Evolutionary conservation across 2,113 vertebrate species (phyloP).

Genomic region (Dasypus novemcinctus): DNA sequence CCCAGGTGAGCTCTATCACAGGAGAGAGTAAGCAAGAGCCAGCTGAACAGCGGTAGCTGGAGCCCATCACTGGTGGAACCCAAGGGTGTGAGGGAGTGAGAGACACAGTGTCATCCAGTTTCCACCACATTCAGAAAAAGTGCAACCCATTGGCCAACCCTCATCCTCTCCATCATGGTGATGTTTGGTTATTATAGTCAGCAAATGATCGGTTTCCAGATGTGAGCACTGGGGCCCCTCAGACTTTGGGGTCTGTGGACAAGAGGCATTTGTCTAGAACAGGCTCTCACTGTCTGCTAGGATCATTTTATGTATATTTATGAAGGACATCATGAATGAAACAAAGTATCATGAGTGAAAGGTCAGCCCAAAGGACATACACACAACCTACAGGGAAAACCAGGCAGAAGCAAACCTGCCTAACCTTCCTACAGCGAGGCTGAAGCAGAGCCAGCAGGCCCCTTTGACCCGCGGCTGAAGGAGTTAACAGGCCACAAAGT

Average conservation of each 20-base stretch:
- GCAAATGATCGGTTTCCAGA: not conserved
- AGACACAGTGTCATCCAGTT: not conserved
- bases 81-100: not conserved
- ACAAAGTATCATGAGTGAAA: not conserved
- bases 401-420: not conserved
- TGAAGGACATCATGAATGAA: conserved; percentile 11
- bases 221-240: not conserved
- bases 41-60: not conserved
- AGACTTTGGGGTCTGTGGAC: not conserved
- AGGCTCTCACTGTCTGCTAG: not conserved
- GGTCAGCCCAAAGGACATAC: not conserved
- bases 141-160: not conserved
- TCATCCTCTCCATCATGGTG: not conserved
- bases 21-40: not conserved
- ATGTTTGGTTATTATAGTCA: not conserved
- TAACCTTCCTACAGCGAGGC: not conserved
- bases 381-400: not conserved
- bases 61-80: not conserved
- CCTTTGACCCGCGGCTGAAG: not conserved
- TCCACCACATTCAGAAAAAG: not conserved
- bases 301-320: not conserved
- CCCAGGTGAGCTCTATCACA: not conserved
- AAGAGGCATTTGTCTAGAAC: not conserved
- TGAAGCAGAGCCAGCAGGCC: not conserved
- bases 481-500: not conserved